Evolutionary conservation across 2,113 vertebrate species (phyloP).

Genomic region (Charina bottae): DNA sequence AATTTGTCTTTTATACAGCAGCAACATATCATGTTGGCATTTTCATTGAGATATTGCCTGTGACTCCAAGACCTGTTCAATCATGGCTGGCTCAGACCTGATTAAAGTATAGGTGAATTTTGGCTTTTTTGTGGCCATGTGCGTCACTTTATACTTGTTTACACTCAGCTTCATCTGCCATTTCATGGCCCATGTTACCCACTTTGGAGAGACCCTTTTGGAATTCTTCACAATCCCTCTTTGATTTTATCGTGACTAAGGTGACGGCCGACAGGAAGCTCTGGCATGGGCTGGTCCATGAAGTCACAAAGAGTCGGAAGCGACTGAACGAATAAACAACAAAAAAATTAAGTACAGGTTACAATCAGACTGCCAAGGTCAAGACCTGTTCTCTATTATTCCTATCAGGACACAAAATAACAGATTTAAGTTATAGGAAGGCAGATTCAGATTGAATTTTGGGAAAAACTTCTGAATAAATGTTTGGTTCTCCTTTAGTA

Average conservation of each 20-base stretch:
- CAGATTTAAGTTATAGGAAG: neutral
- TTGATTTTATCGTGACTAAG: neutral
- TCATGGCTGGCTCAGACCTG: neutral
- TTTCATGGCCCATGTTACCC: neutral
- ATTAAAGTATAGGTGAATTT: neutral
- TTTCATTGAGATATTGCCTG: neutral
- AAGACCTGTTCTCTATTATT: neutral
- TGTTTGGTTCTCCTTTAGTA: neutral
- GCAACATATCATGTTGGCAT: neutral
- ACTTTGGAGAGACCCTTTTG: neutral
- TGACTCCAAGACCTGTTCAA: neutral
- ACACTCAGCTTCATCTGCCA: neutral
- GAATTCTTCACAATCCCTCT: neutral
- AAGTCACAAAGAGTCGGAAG: too few species aligned
- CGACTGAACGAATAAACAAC: too few species aligned
- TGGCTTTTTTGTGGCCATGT: neutral
- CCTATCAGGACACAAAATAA: neutral
- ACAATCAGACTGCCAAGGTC: neutral
- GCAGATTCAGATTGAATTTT: neutral
- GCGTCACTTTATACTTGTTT: neutral
- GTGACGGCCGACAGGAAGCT: too few species aligned
- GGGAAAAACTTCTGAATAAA: neutral
- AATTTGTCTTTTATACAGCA: neutral
- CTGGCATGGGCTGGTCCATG: too few species aligned
- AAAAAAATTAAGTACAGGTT: neutral